phyloP scores from a whole-genome alignment of 2,797 vertebrate species.

The Discoglossus pictus region DNA sequence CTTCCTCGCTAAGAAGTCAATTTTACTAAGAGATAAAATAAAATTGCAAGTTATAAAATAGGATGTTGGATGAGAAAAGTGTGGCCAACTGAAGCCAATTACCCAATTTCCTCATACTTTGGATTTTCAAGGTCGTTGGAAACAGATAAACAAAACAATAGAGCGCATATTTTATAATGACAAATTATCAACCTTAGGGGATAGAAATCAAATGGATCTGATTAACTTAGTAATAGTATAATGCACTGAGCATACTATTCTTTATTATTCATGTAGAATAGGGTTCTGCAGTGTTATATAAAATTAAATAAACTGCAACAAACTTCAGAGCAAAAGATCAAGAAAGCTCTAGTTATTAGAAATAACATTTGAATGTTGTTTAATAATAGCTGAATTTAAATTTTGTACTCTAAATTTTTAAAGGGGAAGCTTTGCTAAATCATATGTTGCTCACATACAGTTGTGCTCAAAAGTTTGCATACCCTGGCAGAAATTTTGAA shows the following conservation, averaged over 20 bases:
- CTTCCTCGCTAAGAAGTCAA: conserved; percentile 48
- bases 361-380: no score
- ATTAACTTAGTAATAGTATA: conserved; percentile 33
- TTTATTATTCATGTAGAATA: conserved; percentile 13
- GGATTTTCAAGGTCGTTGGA: conserved; percentile 44
- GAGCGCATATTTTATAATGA: conserved; percentile 32
- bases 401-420: no score
- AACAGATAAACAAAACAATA: conserved; percentile 47
- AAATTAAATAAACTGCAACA: no score
- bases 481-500: no score
- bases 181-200: conserved; percentile 39
- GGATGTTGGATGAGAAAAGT: conserved; percentile 44
- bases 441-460: no score
- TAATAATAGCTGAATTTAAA: no score
- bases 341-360: no score
- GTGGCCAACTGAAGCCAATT: conserved; percentile 48
- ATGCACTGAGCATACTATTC: conserved; percentile 4
- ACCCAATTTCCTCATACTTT: conserved; percentile 41
- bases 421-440: no score
- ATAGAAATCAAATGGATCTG: conserved; percentile 15
- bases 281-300: no score
- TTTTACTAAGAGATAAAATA: conserved; percentile 53
- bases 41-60: conserved; percentile 51
- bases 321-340: neutral
- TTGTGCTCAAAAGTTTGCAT: no score